Conservation (phyloP, 1,140 invertebrate species). For the Chironomus tepperi region DNA sequence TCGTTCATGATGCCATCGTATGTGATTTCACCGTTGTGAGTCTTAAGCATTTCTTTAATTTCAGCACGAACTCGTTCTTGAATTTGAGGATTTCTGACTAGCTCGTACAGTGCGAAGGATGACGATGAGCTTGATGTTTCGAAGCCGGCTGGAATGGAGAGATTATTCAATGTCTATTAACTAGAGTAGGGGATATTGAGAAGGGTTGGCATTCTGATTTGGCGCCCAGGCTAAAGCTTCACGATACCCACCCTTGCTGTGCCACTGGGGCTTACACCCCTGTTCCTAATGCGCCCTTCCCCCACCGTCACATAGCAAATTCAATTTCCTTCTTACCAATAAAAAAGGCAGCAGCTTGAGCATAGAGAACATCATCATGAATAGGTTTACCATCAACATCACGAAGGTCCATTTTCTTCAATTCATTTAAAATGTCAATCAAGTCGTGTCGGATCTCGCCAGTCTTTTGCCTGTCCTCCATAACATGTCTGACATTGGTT, state of each 20-base stretch:
- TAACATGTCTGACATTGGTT: slow-evolving; percentile 33
- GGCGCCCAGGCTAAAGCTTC: too few relatives aligned
- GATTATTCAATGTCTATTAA: too few relatives aligned
- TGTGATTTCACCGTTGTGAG: slow-evolving; percentile 37
- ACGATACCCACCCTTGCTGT: too few relatives aligned
- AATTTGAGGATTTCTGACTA: slow-evolving; percentile 33
- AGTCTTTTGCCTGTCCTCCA: slow-evolving; percentile 34
- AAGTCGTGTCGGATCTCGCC: slow-evolving; percentile 38
- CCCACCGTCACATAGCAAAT: too few relatives aligned
- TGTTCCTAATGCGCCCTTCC: too few relatives aligned
- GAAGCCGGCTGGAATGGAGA: slow-evolving; percentile 42
- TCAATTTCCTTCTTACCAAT: too few relatives aligned
- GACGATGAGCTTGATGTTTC: slow-evolving; percentile 33
- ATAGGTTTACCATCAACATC: slow-evolving; percentile 31
- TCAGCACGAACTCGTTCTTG: slow-evolving; percentile 38
- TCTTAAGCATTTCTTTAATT: slow-evolving; percentile 33
- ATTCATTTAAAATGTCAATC: slow-evolving; percentile 41
- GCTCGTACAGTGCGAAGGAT: slow-evolving; percentile 35
- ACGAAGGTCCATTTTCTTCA: slow-evolving; percentile 38
- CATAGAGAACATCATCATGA: slow-evolving; percentile 32
- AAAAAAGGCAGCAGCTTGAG: slow-evolving; percentile 27
- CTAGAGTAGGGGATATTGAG: too few relatives aligned
- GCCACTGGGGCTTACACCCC: too few relatives aligned
- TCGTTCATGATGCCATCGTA: slow-evolving; percentile 37
- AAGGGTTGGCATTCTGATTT: too few relatives aligned